phyloP scores from a whole-genome alignment of 23 tunicate species.

The Styela plicata region DNA sequence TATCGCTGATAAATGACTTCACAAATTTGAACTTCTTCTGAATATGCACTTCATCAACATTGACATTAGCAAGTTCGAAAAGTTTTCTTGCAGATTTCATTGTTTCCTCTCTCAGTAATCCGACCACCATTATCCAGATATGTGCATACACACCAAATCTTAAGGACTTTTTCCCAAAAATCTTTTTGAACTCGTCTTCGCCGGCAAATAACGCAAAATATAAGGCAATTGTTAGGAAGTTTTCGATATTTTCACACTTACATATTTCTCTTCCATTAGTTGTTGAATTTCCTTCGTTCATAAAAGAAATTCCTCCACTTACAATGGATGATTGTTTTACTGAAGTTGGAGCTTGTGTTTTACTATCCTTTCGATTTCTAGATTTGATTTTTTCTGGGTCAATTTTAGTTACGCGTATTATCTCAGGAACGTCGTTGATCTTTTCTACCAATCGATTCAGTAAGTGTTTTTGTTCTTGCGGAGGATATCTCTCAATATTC shows the following conservation, averaged over 20 bases:
- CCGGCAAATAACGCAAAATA: not conserved
- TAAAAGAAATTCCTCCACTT: not conserved
- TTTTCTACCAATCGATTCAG: not conserved
- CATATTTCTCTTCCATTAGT: not conserved
- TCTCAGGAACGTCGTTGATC: not conserved
- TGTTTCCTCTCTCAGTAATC: not conserved
- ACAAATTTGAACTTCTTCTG: not conserved
- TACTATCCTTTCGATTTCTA: not conserved
- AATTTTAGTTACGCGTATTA: not conserved
- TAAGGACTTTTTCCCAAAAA: not conserved
- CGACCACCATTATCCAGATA: not conserved
- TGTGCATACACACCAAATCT: not conserved
- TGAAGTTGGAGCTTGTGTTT: not conserved
- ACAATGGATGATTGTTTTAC: not conserved
- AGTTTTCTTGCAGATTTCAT: not conserved
- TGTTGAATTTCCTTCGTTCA: not conserved
- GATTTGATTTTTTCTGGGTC: not conserved
- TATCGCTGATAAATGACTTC: not conserved
- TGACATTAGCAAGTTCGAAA: not conserved
- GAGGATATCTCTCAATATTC: not conserved
- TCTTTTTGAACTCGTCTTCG: not conserved
- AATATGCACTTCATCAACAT: not conserved
- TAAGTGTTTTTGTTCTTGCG: not conserved
- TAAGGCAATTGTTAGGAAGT: not conserved
- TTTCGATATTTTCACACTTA: not conserved